A percentile compares a stretch with the other conserved stretches of the same genome.
These are phyloP conservation scores for Turritopsis dohrnii DNA, from an alignment of 30 jellyfish, hydroid and myxozoan species.

Conservation along the genomic window DNA sequence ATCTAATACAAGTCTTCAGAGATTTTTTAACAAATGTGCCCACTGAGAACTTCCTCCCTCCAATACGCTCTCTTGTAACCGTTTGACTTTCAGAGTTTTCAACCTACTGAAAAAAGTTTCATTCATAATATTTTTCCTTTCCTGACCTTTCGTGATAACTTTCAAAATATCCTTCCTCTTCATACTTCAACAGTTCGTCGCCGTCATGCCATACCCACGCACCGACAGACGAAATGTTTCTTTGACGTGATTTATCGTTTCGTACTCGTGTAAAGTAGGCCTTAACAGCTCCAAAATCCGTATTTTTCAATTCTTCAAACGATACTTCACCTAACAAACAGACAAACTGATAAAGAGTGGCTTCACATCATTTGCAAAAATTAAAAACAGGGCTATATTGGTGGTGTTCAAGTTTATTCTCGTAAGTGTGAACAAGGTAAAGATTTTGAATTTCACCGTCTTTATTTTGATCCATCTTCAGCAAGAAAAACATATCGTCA, in stretches of 20 bases:
- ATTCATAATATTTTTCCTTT: no score
- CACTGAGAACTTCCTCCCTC: no score
- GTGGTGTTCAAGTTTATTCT: no score
- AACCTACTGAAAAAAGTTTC: no score
- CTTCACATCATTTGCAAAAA: no score
- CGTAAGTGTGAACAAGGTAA: no score
- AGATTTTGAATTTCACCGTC: constrained; percentile 62
- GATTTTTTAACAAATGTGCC: no score
- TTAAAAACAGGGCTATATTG: not conserved
- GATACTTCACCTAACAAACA: constrained; percentile 49
- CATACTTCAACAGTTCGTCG: constrained; percentile 67
- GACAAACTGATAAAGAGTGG: no score
- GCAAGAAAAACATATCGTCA: constrained; percentile 75
- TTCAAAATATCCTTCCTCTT: constrained; percentile 62
- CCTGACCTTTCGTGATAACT: constrained; percentile 75
- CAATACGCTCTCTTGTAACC: no score
- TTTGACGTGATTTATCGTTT: constrained; percentile 32
- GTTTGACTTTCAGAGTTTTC: no score
- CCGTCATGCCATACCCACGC: constrained; percentile 95
- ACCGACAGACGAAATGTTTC: constrained; percentile 44
- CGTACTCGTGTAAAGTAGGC: constrained; percentile 37
- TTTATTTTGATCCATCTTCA: constrained; percentile 59
- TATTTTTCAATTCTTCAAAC: constrained; percentile 54
- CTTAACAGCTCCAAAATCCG: constrained; percentile 59
- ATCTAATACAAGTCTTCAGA: no score